Base-by-base conservation (phyloP, 2,797 vertebrate species). In the Aldrovandia affinis region DNA sequence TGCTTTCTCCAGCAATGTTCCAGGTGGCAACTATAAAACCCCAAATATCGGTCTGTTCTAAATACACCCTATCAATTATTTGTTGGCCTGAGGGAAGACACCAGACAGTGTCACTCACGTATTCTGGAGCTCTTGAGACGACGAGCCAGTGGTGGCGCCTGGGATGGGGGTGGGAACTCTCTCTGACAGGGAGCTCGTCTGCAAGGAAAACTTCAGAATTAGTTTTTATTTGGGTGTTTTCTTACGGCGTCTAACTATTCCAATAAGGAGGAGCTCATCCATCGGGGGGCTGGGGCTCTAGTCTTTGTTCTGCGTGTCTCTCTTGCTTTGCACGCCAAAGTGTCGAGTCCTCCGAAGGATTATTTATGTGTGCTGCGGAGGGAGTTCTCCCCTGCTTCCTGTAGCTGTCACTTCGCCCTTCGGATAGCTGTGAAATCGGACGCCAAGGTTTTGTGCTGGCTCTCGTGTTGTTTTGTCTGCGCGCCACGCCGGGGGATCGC, bases 101-200 rank as follows among this genome's bases (percentile, higher is more conserved):
- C 25, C 39, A 14, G 28, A 6, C 6, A 65, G 15, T 14, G 30
- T 52, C 81, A 93, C 95, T 96, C 92, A 98, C 97, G 81, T 90
- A 85, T 88, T 94, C 86, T 95, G 96, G 44, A 92, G 92, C 75
- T 96, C 95, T 83, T 94, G 94, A 81, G 87, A 90, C 83, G 92
- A 73, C 0, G 93, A 88, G 86, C 88, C 83, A 0, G 90, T 88
- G 82, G 92, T 89, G 50, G 87, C 85, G 86, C 93, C 95, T 68
- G 94, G 93, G 77, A 96, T 90, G 36, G 97, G 96, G 61, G 96
- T 97, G n/a, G 94, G 93, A 84, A 94, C 91, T 88, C 96, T 94
- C 85, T 98, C 96, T 9, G 96, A 96, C 81, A 96, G 88, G 7
- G 92, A 93, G 88, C 93, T 96, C 1, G 91, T 93, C 98, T 99